Conservation (phyloP, 2,113 vertebrate species). For the Amazona vittata region DNA sequence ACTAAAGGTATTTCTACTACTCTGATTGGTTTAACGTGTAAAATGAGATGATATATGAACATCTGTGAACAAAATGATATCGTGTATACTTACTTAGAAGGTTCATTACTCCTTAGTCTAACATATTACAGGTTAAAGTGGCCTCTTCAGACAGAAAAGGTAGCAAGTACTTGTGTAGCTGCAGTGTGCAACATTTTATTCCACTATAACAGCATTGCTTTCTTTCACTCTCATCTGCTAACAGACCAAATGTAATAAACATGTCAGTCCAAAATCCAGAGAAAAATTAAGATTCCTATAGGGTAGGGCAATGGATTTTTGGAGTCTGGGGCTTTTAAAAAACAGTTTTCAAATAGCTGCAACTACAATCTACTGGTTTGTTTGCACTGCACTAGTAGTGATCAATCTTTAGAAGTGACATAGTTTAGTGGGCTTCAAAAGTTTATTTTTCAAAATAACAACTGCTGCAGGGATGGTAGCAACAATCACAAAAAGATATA, state of each 20-base stretch:
- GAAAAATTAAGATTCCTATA: not conserved
- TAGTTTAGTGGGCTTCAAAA: not conserved
- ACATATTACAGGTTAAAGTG: not conserved
- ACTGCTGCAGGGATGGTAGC: not conserved
- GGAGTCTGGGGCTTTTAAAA: not conserved
- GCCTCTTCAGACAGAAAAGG: not conserved
- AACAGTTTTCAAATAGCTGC: not conserved
- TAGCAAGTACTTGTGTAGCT: not conserved
- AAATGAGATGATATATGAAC: not conserved
- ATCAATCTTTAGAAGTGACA: not conserved
- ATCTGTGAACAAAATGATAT: not conserved
- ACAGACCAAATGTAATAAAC: not conserved
- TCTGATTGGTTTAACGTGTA: not conserved
- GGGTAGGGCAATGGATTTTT: not conserved
- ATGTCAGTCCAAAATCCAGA: not conserved
- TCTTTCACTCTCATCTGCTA: not conserved
- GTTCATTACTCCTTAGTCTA: not conserved
- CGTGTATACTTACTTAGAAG: not conserved
- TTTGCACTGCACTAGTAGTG: not conserved
- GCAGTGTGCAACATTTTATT: not conserved
- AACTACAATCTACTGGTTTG: not conserved
- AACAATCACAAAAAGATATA: not conserved
- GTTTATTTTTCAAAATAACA: not conserved
- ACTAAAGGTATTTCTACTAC: not conserved
- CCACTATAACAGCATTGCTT: not conserved